Base-by-base conservation (phyloP, 2,888 invertebrate species). In the Xestia xanthographa region DNA sequence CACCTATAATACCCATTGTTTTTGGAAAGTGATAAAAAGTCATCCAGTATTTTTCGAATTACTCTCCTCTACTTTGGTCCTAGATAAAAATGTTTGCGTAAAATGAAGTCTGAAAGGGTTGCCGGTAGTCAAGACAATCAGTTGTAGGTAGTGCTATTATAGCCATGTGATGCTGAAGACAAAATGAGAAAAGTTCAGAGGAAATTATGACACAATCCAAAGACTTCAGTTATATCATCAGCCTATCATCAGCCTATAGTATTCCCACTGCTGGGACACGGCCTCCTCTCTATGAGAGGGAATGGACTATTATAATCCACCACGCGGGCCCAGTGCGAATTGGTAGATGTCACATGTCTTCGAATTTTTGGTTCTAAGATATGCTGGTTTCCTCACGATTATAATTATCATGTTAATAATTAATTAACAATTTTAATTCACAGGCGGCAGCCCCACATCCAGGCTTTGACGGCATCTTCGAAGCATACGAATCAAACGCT, bases 401-500 rank as follows among this genome's bases (percentile, higher is more conserved):
- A n/a, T n/a, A n/a, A n/a, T n/a, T n/a, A n/a, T n/a, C 20, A n/a
- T 29, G 12, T 29, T 20, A 20, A 3, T 41, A 5, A 45, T 14
- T 8, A 26, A n/a, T 14, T 34, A 29, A 34, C 6, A 50, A 20
- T 67, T 69, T 69, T 66, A 60, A 8, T 66, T 83, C 66, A n/a
- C 85, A 90, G 89, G 69, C 79, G 0, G 72, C 90, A 3, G 50
- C 50, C 6, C 86, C 88, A 1, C 84, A 89, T 65, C 72, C 77
- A 5, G 72, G 63, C 12, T 90, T 90, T 53, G 75, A 84, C 5
- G 72, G 70, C 0, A 73, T 77, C 20, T 90, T 89, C 56, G 86
- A 88, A 77, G 90, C 90, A 22, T 85, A 83, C 68, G 85, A 88
- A 11, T 84, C 89, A 11, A 82, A 74, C 0, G 58, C 63, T 5